These are phyloP conservation scores for Brachyptera risi DNA, from an alignment of 2,888 invertebrate species.

Conservation along the genomic window DNA sequence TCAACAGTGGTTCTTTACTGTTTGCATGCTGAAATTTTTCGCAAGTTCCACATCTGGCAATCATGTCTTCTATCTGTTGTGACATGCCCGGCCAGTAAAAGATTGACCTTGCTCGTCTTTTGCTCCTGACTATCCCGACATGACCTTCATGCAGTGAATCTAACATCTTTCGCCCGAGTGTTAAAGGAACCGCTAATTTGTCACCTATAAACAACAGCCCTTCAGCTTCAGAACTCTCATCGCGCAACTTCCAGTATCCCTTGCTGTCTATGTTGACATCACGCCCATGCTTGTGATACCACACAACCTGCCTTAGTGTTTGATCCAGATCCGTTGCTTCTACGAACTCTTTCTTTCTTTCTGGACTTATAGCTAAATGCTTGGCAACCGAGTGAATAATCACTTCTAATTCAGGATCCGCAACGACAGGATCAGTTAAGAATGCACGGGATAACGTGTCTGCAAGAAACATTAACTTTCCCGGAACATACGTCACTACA, in stretches of 20 bases:
- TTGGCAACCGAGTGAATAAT: slow-evolving; percentile 8
- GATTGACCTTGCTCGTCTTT: background rate
- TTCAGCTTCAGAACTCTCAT: background rate
- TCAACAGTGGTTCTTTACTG: slow-evolving; percentile 34
- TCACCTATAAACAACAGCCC: slow-evolving; percentile 13
- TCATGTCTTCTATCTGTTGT: background rate
- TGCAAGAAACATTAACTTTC: slow-evolving; percentile 8
- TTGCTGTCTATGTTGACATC: background rate
- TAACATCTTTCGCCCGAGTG: background rate
- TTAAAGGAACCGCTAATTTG: background rate
- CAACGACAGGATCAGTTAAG: background rate
- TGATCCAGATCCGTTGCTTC: slow-evolving; percentile 5
- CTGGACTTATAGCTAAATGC: slow-evolving; percentile 9
- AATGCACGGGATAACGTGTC: slow-evolving; percentile 18
- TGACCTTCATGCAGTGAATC: slow-evolving; percentile 17
- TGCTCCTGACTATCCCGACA: slow-evolving; percentile 9
- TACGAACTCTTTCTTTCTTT: background rate
- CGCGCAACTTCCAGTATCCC: background rate
- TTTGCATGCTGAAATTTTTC: slow-evolving; percentile 15
- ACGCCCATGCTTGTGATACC: background rate
- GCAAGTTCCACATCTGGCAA: slow-evolving; percentile 10
- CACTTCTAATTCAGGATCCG: slow-evolving; percentile 11
- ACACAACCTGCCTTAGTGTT: background rate
- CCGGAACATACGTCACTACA: slow-evolving; percentile 10
- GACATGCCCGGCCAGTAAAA: slow-evolving; percentile 20